Evolutionary conservation across 2,113 vertebrate species (phyloP).

Genomic region (Chlamydotis undulata): DNA sequence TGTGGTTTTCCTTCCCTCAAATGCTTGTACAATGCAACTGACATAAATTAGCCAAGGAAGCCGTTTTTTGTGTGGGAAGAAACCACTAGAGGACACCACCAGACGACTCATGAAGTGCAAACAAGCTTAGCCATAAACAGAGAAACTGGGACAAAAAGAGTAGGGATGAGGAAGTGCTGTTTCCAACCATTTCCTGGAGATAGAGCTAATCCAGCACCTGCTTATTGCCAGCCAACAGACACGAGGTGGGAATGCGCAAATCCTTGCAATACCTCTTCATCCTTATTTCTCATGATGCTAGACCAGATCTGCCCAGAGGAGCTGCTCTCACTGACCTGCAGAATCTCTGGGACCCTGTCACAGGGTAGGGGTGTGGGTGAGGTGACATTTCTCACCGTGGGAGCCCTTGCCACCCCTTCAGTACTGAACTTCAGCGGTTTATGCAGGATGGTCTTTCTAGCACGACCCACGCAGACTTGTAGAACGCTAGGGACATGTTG

Average conservation of each 20-base stretch:
- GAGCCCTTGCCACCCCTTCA: not conserved
- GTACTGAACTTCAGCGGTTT: not conserved
- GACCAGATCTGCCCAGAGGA: not conserved
- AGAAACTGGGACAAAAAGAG: not conserved
- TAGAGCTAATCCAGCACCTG: not conserved
- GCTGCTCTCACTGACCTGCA: not conserved
- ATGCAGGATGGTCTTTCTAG: not conserved
- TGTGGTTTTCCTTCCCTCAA: not conserved
- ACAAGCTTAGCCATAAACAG: not conserved
- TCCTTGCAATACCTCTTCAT: not conserved
- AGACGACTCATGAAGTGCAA: not conserved
- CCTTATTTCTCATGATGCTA: not conserved
- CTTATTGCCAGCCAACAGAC: not conserved
- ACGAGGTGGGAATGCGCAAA: not conserved
- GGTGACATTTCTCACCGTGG: not conserved
- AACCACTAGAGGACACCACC: conserved; percentile 53
- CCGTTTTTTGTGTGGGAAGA: not conserved
- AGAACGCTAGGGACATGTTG: not conserved
- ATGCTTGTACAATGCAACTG: not conserved
- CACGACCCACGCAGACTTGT: no score
- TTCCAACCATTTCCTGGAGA: not conserved
- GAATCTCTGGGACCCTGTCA: not conserved
- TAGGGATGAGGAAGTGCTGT: not conserved
- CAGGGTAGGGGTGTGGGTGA: not conserved
- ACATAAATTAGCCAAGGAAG: not conserved